Evolutionary conservation across 1,140 invertebrate species (phyloP), one percentile per base, ranked within the genome.

Genomic region (Megalopta genalis): DNA sequence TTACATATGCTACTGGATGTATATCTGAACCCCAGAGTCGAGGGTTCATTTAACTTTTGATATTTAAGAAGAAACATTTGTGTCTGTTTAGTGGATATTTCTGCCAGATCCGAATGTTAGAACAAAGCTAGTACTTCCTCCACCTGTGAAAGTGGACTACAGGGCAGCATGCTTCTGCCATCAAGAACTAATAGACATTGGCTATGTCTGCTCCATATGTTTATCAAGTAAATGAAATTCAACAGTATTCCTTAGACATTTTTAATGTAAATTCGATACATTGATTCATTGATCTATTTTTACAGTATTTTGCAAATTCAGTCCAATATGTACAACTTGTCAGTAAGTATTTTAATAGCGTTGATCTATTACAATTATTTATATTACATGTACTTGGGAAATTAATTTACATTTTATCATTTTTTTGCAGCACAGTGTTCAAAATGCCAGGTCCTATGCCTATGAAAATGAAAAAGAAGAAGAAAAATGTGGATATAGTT

Each of bases 81-180:
- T 83, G 39, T 46, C 42, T 93, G 57, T 94, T 37, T 92, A 98
- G 95, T 99, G 98, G 98, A 96, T 99, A 16, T 99, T 99, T 90
- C 93, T 99, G 37, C 97, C 98, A 1, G 97, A 98, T 87, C 95
- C 96, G 6, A 93, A 94, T 59, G 95, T 97, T 64, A 94, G 99
- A 49, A 95, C 95, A 74, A 96, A 97, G 90, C 91, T 99, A 82
- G 97, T 98, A 2, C 89, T 99, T 62, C 98, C 98, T 0, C 97
- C 98, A 1, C 95, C 97, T 10, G 96, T 96, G 0, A 97, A 98
- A 85, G 98, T 99, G 16, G 98, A 99, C 92, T 99, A 99, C 91
- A 93, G 98, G 86, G 98, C 99, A 27, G 98, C 98, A 0, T 99
- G 99, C 92, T 99, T 99, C 94, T 99, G 99, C 90, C 99, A 99